Evolutionary conservation across 1,140 invertebrate genomes (phyloP).

Genomic region (Heliconius congener): DNA sequence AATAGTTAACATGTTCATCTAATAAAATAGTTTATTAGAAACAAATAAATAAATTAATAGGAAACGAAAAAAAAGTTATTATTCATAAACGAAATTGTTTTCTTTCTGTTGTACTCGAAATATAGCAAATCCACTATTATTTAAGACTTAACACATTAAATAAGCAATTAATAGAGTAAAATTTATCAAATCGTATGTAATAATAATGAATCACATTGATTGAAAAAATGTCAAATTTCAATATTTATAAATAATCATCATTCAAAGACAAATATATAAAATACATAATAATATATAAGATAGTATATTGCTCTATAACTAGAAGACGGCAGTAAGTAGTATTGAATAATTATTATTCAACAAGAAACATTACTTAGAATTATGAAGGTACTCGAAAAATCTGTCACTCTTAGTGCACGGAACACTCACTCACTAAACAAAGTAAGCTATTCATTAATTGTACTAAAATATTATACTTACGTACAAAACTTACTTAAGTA

Average conservation of each 20-base stretch:
- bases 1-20: background rate
- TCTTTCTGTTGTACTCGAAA: too few species aligned
- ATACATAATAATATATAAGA: constrained; percentile 10
- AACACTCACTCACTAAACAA: constrained; percentile 61
- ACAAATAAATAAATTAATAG: background rate
- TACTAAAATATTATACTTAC: constrained; percentile 79
- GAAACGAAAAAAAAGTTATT: background rate
- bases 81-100: background rate
- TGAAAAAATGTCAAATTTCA: background rate
- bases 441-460: constrained; percentile 69
- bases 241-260: background rate
- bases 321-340: constrained; percentile 1
- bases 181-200: background rate
- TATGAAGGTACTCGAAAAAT: constrained; percentile 42
- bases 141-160: background rate
- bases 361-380: constrained; percentile 12
- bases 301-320: background rate
- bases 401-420: constrained; percentile 52
- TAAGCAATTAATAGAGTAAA: background rate
- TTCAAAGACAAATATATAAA: background rate
- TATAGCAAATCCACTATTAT: too few species aligned
- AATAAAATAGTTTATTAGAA: background rate
- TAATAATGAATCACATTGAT: background rate
- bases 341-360: constrained; percentile 1
- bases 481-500: constrained; percentile 60